phyloP scores from a whole-genome alignment of 64 coral and sea anemone genomes.

The Pocillopora damicornis region DNA sequence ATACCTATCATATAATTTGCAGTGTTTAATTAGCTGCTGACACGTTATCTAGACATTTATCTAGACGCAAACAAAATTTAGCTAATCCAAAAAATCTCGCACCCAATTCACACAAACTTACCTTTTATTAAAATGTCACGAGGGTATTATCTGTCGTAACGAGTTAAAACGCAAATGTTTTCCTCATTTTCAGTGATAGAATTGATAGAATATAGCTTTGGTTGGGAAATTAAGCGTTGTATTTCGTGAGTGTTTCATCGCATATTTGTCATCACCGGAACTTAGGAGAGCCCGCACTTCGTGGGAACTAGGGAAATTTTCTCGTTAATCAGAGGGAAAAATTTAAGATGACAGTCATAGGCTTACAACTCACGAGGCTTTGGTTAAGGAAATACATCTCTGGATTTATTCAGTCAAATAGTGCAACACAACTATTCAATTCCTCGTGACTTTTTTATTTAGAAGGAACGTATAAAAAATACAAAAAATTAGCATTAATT shows the following conservation, averaged over 20 bases:
- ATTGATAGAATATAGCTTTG: not conserved
- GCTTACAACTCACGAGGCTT: not conserved
- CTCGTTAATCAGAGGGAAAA: not conserved
- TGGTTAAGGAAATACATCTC: not conserved
- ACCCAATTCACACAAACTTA: slow-evolving; percentile 13
- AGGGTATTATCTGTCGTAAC: not conserved
- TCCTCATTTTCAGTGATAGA: not conserved
- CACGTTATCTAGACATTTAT: slow-evolving; percentile 33
- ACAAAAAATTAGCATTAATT: too few species aligned
- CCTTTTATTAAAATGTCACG: not conserved
- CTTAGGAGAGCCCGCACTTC: not conserved
- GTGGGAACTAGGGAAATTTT: not conserved
- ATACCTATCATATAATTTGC: slow-evolving; percentile 33
- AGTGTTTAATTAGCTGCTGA: slow-evolving; percentile 33
- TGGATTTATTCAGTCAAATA: not conserved
- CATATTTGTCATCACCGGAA: not conserved
- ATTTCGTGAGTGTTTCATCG: not conserved
- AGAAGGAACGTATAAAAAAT: too few species aligned
- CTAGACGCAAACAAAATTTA: slow-evolving; percentile 29
- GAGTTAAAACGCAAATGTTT: not conserved
- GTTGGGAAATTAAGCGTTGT: not conserved
- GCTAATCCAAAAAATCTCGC: slow-evolving; percentile 14
- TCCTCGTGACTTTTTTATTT: too few species aligned
- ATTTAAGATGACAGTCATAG: not conserved
- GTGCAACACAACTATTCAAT: too few species aligned